Evolutionary conservation across 2,797 vertebrate species (phyloP).

Genomic region (Myotis pilosus): DNA sequence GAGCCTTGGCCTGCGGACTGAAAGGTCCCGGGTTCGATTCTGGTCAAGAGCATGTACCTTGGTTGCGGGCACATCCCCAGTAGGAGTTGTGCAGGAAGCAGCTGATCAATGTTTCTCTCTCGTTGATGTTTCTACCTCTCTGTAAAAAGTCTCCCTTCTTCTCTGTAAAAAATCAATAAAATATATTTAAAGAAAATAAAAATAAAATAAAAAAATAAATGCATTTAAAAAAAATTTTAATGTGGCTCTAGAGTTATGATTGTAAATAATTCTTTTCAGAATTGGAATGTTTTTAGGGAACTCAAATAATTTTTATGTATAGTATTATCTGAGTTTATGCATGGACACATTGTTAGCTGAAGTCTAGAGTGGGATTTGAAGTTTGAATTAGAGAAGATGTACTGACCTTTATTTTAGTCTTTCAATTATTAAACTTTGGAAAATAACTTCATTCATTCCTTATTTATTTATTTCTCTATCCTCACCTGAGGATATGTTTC

Average conservation of each 20-base stretch:
- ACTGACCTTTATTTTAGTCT: constrained; percentile 10
- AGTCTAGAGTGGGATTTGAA: neutral
- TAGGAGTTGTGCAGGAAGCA: too few relatives aligned
- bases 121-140: too few relatives aligned
- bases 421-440: neutral
- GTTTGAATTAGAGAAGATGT: neutral
- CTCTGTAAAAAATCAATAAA: too few relatives aligned
- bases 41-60: too few relatives aligned
- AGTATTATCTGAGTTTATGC: constrained; percentile 16
- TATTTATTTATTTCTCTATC: neutral
- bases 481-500: neutral
- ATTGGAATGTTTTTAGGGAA: constrained; percentile 19
- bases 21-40: too few relatives aligned
- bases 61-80: too few relatives aligned
- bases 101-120: too few relatives aligned
- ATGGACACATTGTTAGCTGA: constrained; percentile 21
- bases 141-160: too few relatives aligned
- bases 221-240: neutral
- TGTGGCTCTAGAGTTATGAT: neutral
- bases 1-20: too few relatives aligned
- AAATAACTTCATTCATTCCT: neutral
- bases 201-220: neutral
- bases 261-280: constrained; percentile 27
- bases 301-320: neutral
- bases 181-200: too few relatives aligned